Percentiles rank a stretch among this genome's conserved stretches.
Conservation (phyloP, 2,888 invertebrate genomes). For the Congeria kusceri region DNA sequence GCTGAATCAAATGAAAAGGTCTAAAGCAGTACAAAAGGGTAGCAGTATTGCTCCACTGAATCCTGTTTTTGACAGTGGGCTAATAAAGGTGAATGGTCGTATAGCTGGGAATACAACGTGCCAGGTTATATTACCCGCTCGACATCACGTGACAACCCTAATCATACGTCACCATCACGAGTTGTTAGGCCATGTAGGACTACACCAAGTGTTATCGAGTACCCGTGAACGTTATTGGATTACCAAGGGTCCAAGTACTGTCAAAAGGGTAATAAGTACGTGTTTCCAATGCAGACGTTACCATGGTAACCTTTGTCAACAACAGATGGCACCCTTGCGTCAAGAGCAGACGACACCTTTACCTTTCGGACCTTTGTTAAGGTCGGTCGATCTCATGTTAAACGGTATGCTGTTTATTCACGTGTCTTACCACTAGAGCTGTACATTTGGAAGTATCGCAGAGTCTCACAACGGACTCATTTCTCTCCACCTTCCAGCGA, state of each 20-base stretch:
- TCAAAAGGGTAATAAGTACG: background rate
- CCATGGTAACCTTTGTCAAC: background rate
- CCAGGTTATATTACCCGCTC: background rate
- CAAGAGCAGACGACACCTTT: conserved; percentile 10
- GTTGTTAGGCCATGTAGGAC: background rate
- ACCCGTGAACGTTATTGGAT: conserved; percentile 12
- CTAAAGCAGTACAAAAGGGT: conserved; percentile 15
- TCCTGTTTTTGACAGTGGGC: conserved; percentile 12
- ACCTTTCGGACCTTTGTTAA: background rate
- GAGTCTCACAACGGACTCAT: conserved; percentile 30
- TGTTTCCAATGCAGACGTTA: conserved; percentile 19
- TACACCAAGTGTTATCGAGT: conserved; percentile 8
- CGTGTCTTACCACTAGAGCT: conserved; percentile 29
- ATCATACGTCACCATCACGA: conserved; percentile 14
- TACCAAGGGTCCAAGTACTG: background rate
- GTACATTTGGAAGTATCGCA: conserved; percentile 30
- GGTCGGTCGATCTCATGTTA: conserved; percentile 26
- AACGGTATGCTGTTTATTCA: conserved; percentile 49
- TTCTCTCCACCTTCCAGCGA: conserved; percentile 38
- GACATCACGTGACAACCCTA: conserved; percentile 18
- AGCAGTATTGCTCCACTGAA: conserved; percentile 12
- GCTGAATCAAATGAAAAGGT: conserved; percentile 1
- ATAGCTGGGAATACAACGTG: background rate
- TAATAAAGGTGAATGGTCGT: background rate
- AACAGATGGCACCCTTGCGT: conserved; percentile 29